Evolutionary conservation across 2,113 vertebrate genomes (phyloP).

Genomic region (Triplophysa dalaica): DNA sequence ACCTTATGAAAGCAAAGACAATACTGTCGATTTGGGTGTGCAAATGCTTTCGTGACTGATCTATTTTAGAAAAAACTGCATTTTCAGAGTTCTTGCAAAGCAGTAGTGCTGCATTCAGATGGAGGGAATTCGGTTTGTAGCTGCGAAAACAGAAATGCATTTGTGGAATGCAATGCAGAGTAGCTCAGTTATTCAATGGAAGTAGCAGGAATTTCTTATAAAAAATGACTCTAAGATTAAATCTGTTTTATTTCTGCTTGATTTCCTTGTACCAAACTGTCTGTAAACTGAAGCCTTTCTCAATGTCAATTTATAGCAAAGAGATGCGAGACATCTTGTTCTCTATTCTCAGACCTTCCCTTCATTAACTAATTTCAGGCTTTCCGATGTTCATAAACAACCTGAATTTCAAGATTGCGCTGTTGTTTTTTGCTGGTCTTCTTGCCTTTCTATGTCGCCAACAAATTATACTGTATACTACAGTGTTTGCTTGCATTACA

Average conservation of each 20-base stretch:
- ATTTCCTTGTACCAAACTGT: no score
- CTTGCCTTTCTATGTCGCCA: neutral
- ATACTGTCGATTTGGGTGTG: neutral
- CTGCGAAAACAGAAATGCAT: neutral
- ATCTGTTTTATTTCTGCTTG: no score
- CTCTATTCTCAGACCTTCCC: neutral
- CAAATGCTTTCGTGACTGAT: neutral
- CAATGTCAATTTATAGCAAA: no score
- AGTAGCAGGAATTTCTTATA: neutral
- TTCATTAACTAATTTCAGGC: neutral
- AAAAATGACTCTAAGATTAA: no score
- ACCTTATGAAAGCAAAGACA: no score
- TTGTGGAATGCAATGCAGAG: neutral
- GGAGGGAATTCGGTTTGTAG: neutral
- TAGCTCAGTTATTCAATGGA: no score
- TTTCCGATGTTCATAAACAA: neutral
- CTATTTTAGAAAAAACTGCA: neutral
- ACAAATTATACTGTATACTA: neutral
- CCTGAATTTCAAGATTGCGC: neutral
- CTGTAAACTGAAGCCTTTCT: no score
- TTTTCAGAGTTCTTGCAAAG: neutral
- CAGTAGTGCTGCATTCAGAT: neutral
- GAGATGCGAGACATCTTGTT: neutral
- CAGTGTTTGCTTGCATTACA: no score
- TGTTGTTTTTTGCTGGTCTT: neutral